phyloP scores from a whole-genome alignment of 2,113 vertebrate genomes.

The Laticauda laticaudata region DNA sequence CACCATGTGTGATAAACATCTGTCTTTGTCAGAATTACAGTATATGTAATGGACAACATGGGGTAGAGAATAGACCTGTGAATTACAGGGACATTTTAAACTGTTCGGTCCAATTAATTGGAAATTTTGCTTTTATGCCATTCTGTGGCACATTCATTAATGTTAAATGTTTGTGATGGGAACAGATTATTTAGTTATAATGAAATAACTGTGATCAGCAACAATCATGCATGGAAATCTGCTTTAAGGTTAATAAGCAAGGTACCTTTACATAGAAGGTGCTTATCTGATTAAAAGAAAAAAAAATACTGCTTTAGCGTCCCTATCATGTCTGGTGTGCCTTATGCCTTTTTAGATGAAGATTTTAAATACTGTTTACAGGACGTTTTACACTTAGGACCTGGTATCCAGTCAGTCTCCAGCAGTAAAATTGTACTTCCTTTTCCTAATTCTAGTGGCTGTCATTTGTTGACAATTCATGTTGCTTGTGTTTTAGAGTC shows the following conservation, averaged over 20 bases:
- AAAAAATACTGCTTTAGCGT: conserved; percentile 66
- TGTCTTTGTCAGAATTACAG: conserved; percentile 45
- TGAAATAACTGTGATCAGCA: conserved; percentile 45
- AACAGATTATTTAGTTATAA: conserved; percentile 47
- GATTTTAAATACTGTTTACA: conserved; percentile 80
- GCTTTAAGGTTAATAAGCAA: conserved; percentile 62
- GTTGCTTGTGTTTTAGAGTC: conserved; percentile 62
- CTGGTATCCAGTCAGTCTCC: conserved; percentile 70
- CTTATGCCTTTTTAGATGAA: conserved; percentile 79
- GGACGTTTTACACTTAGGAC: conserved; percentile 74
- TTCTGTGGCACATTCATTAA: conserved; percentile 14
- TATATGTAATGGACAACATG: conserved; percentile 29
- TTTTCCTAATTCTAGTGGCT: conserved; percentile 55
- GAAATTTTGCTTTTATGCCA: conserved; percentile 46
- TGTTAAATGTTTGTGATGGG: conserved; percentile 42
- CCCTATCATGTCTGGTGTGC: conserved; percentile 79
- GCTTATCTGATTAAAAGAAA: conserved; percentile 59
- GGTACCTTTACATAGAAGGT: conserved; percentile 68
- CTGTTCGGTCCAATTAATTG: conserved; percentile 43
- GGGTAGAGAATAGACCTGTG: conserved; percentile 52
- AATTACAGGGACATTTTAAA: conserved; percentile 37
- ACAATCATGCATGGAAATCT: conserved; percentile 42
- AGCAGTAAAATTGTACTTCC: conserved; percentile 71
- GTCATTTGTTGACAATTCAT: conserved; percentile 51
- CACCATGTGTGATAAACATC: conserved; percentile 44